A percentile compares a stretch with the other conserved stretches of the same genome.
phyloP scores from a whole-genome alignment of 2,113 vertebrate genomes.

The Scalopus aquaticus region DNA sequence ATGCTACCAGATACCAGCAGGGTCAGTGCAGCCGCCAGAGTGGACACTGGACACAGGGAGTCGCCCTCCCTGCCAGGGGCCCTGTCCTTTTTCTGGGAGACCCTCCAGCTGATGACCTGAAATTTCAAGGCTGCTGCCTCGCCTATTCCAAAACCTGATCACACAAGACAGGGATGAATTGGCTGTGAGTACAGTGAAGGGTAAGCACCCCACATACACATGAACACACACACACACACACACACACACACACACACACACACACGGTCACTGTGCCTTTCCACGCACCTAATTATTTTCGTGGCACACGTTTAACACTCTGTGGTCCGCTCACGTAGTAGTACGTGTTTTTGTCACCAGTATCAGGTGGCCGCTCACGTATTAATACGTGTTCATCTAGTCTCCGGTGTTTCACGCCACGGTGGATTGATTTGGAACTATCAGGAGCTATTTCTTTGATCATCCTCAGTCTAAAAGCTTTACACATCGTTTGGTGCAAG shows the following conservation, averaged over 20 bases:
- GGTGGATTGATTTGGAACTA: too few relatives aligned
- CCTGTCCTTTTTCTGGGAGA: constrained; percentile 5
- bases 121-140: background rate
- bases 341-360: too few relatives aligned
- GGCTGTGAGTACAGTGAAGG: background rate
- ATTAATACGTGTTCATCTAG: too few relatives aligned
- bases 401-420: too few relatives aligned
- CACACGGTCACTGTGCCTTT: background rate
- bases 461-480: too few relatives aligned
- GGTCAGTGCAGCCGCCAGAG: background rate
- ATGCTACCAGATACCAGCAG: background rate
- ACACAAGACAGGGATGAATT: background rate
- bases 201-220: background rate
- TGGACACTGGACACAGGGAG: background rate
- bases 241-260: too few relatives aligned
- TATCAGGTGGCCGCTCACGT: too few relatives aligned
- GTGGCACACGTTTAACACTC: background rate
- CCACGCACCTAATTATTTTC: constrained; percentile 1
- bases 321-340: too few relatives aligned
- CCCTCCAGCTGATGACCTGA: background rate
- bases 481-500: too few relatives aligned
- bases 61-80: background rate
- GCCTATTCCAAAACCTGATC: background rate
- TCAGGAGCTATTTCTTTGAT: too few relatives aligned
- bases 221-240: too few relatives aligned